A percentile compares a stretch with the other conserved stretches of the same genome.
These are phyloP conservation scores for Drosophila emarginata DNA, from an alignment of 2,888 invertebrate genomes.

Conservation along the genomic window DNA sequence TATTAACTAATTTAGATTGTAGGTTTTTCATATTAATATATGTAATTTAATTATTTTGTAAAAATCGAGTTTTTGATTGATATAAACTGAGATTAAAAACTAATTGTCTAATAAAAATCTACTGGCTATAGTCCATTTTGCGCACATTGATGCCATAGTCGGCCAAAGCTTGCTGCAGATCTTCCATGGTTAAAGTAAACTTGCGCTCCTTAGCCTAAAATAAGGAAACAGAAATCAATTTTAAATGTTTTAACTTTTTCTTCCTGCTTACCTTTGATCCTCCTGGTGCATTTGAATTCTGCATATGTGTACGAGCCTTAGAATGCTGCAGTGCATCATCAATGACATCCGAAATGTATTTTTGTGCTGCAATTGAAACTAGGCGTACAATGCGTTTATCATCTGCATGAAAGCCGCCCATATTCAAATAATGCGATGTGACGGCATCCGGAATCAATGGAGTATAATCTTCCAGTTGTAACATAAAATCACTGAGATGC, in stretches of 20 bases:
- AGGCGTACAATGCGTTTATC: conserved; percentile 95
- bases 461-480: conserved; percentile 90
- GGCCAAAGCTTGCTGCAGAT: conserved; percentile 94
- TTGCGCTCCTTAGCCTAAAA: conserved; percentile 86
- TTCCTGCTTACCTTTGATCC: conserved; percentile 45
- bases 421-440: conserved; percentile 82
- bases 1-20: conserved; percentile 20
- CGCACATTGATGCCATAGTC: conserved; percentile 98
- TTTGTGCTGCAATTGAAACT: conserved; percentile 97
- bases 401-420: conserved; percentile 92
- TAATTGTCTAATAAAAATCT: conserved; percentile 13
- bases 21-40: conserved; percentile 14
- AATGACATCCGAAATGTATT: conserved; percentile 98
- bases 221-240: not conserved
- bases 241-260: not conserved
- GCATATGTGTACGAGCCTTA: conserved; percentile 88
- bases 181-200: conserved; percentile 97
- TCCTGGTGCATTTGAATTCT: conserved; percentile 50
- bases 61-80: not conserved
- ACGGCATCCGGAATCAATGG: conserved; percentile 94
- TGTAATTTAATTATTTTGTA: conserved; percentile 2
- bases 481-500: conserved; percentile 64
- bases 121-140: conserved; percentile 84
- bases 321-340: conserved; percentile 98
- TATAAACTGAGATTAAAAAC: not conserved